phyloP scores from a whole-genome alignment of 37 sponge, comb jelly and placozoan species.

The Eunapius fragilis region DNA sequence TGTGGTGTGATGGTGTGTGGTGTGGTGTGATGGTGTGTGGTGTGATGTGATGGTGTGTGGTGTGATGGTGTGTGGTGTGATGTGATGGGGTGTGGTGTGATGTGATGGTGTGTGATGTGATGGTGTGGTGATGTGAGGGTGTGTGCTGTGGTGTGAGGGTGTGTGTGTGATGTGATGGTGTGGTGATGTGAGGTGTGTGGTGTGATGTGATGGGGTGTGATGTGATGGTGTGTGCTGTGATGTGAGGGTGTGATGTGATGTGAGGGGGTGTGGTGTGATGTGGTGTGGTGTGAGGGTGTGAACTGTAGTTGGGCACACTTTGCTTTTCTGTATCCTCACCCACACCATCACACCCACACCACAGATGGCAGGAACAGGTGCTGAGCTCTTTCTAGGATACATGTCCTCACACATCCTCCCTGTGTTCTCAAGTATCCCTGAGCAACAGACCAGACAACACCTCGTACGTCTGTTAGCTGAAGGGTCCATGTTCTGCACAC shows the following conservation, averaged over 20 bases:
- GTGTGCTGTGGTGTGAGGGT: background rate
- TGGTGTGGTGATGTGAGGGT: conserved; percentile 46
- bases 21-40: background rate
- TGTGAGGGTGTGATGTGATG: too few species aligned
- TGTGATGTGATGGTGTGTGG: conserved; percentile 36
- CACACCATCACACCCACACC: background rate
- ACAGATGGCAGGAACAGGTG: conserved; percentile 45
- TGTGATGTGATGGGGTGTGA: background rate
- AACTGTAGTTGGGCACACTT: too few species aligned
- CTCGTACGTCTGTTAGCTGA: conserved; percentile 50
- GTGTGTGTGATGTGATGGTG: background rate
- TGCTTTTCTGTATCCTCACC: too few species aligned
- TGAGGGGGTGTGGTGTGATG: background rate
- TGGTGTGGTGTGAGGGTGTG: too few species aligned
- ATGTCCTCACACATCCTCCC: conserved; percentile 42
- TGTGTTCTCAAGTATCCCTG: conserved; percentile 1
- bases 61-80: background rate
- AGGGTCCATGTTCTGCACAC: conserved; percentile 19
- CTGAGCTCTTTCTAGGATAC: conserved; percentile 39
- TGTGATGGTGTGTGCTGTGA: background rate
- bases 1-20: too few species aligned
- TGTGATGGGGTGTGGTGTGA: too few species aligned
- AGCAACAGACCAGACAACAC: conserved; percentile 38
- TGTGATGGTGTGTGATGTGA: background rate
- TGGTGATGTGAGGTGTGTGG: too few species aligned